Conservation (phyloP, 2,797 vertebrate genomes). For the Gymnopithys bicolor region DNA sequence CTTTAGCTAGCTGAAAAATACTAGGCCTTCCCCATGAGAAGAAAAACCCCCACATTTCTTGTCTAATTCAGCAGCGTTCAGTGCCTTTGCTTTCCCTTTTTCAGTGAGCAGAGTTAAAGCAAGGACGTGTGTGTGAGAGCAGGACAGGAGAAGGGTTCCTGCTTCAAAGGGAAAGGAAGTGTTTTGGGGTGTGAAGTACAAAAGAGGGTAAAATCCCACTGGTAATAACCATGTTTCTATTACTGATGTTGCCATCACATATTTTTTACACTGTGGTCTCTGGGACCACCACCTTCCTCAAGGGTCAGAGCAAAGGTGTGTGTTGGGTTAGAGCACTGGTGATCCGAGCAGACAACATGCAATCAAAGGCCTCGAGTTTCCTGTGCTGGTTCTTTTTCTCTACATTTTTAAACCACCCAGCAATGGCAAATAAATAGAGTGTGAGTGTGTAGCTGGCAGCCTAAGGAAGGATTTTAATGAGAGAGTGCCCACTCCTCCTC, state of each 20-base stretch:
- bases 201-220: not conserved
- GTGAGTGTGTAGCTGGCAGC: not conserved
- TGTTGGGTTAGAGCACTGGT: not conserved
- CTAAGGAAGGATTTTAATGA: conserved; percentile 40
- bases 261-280: not conserved
- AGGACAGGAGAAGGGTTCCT: not conserved
- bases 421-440: not conserved
- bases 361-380: not conserved
- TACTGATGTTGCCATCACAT: not conserved
- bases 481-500: not conserved
- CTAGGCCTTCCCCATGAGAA: not conserved
- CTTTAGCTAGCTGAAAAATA: not conserved
- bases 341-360: not conserved
- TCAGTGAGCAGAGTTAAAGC: not conserved
- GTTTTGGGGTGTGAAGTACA: not conserved
- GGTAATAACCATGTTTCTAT: not conserved
- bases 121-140: not conserved
- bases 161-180: not conserved
- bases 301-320: not conserved
- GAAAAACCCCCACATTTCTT: not conserved
- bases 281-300: not conserved
- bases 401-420: not conserved
- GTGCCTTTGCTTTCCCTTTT: not conserved
- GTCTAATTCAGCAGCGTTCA: not conserved
- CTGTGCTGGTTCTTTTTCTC: not conserved